Evolutionary conservation across 2,113 vertebrate genomes (phyloP).

Genomic region (Xiphophorus hellerii): DNA sequence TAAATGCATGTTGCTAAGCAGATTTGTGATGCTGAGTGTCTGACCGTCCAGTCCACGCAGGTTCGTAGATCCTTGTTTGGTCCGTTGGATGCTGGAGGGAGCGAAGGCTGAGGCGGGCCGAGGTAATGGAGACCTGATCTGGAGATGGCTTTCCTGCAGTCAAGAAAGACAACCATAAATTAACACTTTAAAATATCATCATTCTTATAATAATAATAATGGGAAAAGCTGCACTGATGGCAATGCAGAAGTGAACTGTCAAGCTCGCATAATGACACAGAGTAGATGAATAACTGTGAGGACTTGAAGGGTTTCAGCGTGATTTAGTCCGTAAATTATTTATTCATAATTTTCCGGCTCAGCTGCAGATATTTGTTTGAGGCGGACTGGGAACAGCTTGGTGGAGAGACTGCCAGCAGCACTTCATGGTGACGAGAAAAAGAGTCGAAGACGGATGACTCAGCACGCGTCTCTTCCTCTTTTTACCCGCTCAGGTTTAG

Average conservation of each 20-base stretch:
- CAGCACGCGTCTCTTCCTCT: constrained; percentile 47
- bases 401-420: constrained; percentile 54
- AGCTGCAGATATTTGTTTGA: constrained; percentile 46
- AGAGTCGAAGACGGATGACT: constrained; percentile 60
- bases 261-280: neutral
- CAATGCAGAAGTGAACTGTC: neutral
- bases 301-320: constrained; percentile 9
- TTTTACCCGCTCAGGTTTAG: constrained; percentile 2
- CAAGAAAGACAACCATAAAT: neutral
- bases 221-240: neutral
- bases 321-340: constrained; percentile 24
- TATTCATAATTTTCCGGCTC: constrained; percentile 50
- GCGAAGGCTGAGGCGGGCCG: constrained; percentile 85
- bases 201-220: neutral
- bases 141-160: constrained; percentile 95
- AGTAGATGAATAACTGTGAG: constrained; percentile 14
- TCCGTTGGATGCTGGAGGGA: constrained; percentile 89
- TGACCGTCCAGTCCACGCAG: constrained; percentile 95
- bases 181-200: neutral
- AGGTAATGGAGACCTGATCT: constrained; percentile 96
- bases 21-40: constrained; percentile 54
- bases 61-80: constrained; percentile 91
- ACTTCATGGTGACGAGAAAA: constrained; percentile 55
- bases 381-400: constrained; percentile 65
- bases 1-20: neutral